Base-by-base conservation (phyloP, 2,797 vertebrate species). In the Merluccius polli region DNA sequence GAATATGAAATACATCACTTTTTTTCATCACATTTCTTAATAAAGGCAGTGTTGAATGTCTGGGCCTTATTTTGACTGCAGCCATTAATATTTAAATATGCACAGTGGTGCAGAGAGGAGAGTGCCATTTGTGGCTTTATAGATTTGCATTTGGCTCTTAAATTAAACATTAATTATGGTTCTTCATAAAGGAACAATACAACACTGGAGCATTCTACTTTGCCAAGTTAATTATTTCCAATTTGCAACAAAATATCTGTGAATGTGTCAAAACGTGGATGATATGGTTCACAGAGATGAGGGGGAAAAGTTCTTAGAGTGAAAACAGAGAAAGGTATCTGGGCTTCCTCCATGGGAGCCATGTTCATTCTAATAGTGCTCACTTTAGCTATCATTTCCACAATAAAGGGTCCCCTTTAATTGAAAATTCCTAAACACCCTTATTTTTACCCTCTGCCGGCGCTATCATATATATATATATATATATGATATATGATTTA, bases 101-200 rank as follows among this genome's bases (percentile, higher is more conserved):
- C 84, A 79, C 79, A 89, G 82, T 75, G 84, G 82, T 82, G 81
- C 86, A 89, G 84, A 87, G 87, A 81, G 80, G 83, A 74, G 81
- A 86, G 86, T 87, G 83, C 85, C 85, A 87, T 91, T 90, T 87
- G 83, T 83, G 86, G 85, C 81, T 82, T 86, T 87, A 76, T 75
- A 85, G 79, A 82, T 89, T 88, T 86, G 85, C 89, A 86, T 87
- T 81, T 80, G 87, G 85, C 86, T 89, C 84, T 84, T 90, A 87
- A 92, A 92, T 92, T 83, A 91, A 92, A 90, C 89, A 90, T 92
- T 90, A 87, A 89, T 90, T 88, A 88, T 75, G 65, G 78, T 77
- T 82, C 84, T 80, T 88, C 87, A 85, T 87, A 81, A 89, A 90
- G 89, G 84, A 88, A 89, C 88, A 85, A 86, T 84, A 71, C 80